phyloP scores from a whole-genome alignment of 2,797 vertebrate species.

The Schizothorax lantsangensis region DNA sequence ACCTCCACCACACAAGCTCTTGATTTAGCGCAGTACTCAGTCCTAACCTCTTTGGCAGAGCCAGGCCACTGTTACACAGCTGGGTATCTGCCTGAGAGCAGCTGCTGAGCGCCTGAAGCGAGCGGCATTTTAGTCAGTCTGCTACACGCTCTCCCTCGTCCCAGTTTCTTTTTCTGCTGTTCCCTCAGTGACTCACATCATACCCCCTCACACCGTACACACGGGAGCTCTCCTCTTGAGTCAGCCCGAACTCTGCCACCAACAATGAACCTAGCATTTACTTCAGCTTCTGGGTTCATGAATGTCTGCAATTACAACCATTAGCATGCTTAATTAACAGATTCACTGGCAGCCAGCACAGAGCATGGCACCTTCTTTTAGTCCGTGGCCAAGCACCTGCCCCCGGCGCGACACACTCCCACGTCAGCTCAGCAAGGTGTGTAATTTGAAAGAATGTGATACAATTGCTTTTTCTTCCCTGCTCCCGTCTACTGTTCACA shows the following conservation, averaged over 20 bases:
- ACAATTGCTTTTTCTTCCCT: not conserved
- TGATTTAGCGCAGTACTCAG: conserved; percentile 58
- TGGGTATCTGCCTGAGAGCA: conserved; percentile 69
- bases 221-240: conserved; percentile 38
- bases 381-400: conserved; percentile 62
- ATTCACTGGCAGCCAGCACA: conserved; percentile 59
- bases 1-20: conserved; percentile 23
- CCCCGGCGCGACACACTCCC: conserved; percentile 70
- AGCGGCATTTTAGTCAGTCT: conserved; percentile 51
- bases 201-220: conserved; percentile 39
- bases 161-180: conserved; percentile 48
- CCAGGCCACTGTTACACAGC: conserved; percentile 66
- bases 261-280: conserved; percentile 60
- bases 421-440: conserved; percentile 68
- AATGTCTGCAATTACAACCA: conserved; percentile 57
- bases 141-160: conserved; percentile 19
- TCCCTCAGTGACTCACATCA: conserved; percentile 37
- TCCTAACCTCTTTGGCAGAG: conserved; percentile 60
- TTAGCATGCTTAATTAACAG: conserved; percentile 64
- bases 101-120: conserved; percentile 65
- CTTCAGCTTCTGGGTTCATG: conserved; percentile 63
- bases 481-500: not conserved
- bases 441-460: conserved; percentile 60
- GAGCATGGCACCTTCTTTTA: conserved; percentile 53
- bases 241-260: conserved; percentile 49